phyloP scores from a whole-genome alignment of 2,797 vertebrate species.

The Pteropus rufus region DNA sequence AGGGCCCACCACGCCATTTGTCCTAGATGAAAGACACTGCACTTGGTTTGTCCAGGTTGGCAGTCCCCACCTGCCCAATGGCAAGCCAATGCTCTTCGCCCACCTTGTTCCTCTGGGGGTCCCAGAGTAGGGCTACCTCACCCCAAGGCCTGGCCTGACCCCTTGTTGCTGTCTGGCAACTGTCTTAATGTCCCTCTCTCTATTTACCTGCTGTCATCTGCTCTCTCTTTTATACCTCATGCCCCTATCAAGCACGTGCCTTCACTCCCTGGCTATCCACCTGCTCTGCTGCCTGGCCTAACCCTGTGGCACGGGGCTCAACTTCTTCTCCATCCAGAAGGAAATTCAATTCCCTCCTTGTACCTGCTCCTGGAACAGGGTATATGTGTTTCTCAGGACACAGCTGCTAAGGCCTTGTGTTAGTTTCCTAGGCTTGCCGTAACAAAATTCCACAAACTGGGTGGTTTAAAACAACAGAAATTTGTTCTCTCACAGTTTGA shows the following conservation, averaged over 20 bases:
- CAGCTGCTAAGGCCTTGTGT: neutral
- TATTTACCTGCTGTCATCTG: neutral
- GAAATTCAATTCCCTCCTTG: neutral
- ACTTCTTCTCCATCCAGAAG: neutral
- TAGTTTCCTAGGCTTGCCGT: neutral
- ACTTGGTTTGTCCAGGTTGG: neutral
- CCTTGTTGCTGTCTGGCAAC: neutral
- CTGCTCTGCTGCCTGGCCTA: neutral
- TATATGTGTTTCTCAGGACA: neutral
- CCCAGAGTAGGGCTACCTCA: neutral
- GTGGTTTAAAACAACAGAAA: neutral
- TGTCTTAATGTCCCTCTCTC: neutral
- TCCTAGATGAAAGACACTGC: neutral
- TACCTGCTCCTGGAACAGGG: neutral
- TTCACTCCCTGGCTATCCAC: neutral
- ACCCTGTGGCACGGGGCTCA: neutral
- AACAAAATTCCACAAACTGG: neutral
- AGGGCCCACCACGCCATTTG: neutral
- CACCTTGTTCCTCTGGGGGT: neutral
- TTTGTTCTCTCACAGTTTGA: neutral
- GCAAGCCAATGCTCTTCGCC: neutral
- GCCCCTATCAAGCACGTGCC: rapidly evolving
- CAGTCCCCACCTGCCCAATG: neutral
- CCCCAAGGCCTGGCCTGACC: neutral
- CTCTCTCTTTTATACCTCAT: neutral